These are phyloP conservation scores for Theretra japonica DNA, from an alignment of 2,888 invertebrate genomes.

Conservation along the genomic window DNA sequence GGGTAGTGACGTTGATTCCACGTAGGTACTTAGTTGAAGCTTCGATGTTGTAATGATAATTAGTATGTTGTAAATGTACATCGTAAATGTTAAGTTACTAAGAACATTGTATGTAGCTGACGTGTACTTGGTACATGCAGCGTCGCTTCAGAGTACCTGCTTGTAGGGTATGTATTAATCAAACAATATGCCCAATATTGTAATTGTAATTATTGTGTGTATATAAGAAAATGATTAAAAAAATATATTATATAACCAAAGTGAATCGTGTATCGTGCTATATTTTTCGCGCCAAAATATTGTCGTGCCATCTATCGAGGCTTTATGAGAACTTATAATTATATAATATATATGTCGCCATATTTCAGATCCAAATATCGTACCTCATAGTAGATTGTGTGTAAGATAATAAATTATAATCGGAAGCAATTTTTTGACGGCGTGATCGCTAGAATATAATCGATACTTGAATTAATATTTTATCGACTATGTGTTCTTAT, in stretches of 20 bases:
- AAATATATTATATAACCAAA: slow-evolving; percentile 28
- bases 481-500: not conserved
- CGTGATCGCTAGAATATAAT: slow-evolving; percentile 12
- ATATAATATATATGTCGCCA: slow-evolving; percentile 14
- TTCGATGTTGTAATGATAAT: slow-evolving; percentile 18
- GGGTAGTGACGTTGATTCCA: not conserved
- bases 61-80: slow-evolving; percentile 17
- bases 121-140: slow-evolving; percentile 40
- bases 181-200: slow-evolving; percentile 63
- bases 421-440: slow-evolving; percentile 7
- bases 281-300: slow-evolving; percentile 32
- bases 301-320: slow-evolving; percentile 46
- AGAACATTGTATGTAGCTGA: slow-evolving; percentile 11
- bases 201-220: slow-evolving; percentile 33
- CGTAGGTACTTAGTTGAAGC: slow-evolving; percentile 22
- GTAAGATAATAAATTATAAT: slow-evolving; percentile 40
- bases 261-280: slow-evolving; percentile 30
- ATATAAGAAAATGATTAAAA: slow-evolving; percentile 24
- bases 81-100: slow-evolving; percentile 7
- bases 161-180: slow-evolving; percentile 63
- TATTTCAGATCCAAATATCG: slow-evolving; percentile 31
- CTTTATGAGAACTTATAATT: slow-evolving; percentile 33
- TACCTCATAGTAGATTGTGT: slow-evolving; percentile 43
- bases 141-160: slow-evolving; percentile 75
- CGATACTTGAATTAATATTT: not conserved